Percentiles rank a stretch among this genome's conserved stretches.
Evolutionary conservation across 2,797 vertebrate genomes (phyloP).

Genomic region (Sebastolobus altivelis): DNA sequence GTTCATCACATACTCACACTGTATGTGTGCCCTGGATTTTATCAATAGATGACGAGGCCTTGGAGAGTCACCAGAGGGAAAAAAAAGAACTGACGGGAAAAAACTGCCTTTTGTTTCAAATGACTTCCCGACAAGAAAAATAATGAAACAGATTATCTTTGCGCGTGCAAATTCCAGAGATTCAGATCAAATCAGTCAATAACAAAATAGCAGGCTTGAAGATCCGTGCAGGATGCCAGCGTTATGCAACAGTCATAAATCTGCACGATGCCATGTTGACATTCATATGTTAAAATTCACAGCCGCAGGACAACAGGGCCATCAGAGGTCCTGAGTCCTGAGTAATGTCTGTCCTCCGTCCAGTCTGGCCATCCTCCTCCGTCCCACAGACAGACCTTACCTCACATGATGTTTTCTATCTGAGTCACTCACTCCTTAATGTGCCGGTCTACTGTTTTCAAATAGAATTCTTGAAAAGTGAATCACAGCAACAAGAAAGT

Average conservation of each 20-base stretch:
- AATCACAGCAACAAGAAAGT: conserved; percentile 47
- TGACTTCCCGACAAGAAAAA: neutral
- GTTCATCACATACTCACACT: neutral
- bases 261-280: conserved; percentile 37
- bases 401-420: conserved; percentile 65
- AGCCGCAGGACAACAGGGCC: conserved; percentile 36
- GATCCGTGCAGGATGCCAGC: neutral
- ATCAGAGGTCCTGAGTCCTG: conserved; percentile 53
- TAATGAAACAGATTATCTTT: neutral
- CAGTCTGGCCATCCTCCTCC: conserved; percentile 1
- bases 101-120: neutral
- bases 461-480: conserved; percentile 22
- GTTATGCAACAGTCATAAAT: conserved; percentile 43
- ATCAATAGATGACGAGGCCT: neutral
- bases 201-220: neutral
- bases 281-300: conserved; percentile 59
- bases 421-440: conserved; percentile 66
- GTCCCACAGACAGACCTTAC: conserved; percentile 37
- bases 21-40: neutral
- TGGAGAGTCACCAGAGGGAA: neutral
- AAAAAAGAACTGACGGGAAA: neutral
- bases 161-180: neutral
- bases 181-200: neutral
- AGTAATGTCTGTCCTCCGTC: conserved; percentile 60
- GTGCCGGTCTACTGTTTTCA: conserved; percentile 22